phyloP scores from a whole-genome alignment of 2,888 invertebrate species.

The Drosophila phalerata region DNA sequence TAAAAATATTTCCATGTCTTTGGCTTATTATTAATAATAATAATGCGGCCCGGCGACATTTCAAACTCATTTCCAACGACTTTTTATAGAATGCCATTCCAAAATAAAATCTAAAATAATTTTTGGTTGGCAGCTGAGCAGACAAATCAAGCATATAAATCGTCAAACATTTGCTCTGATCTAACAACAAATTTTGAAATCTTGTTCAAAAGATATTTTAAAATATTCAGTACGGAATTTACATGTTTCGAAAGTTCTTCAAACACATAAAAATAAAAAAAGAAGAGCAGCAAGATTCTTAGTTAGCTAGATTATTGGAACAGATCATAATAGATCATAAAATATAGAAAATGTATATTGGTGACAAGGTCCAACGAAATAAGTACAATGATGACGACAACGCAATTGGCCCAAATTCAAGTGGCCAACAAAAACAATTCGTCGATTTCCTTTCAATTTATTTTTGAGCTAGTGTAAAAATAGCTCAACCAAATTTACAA shows the following conservation, averaged over 20 bases:
- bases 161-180: constrained; percentile 37
- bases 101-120: constrained; percentile 8
- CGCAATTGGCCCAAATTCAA: constrained; percentile 58
- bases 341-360: constrained; percentile 38
- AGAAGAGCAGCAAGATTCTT: constrained; percentile 14
- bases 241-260: constrained; percentile 29
- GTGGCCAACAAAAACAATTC: constrained; percentile 49
- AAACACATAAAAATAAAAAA: background rate
- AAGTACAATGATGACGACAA: constrained; percentile 22
- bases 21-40: constrained; percentile 60
- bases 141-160: constrained; percentile 68
- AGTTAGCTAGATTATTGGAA: constrained; percentile 25
- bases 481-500: constrained; percentile 65
- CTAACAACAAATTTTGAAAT: constrained; percentile 38
- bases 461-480: constrained; percentile 61
- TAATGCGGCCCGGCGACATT: constrained; percentile 62
- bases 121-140: constrained; percentile 58
- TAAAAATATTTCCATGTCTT: constrained; percentile 70
- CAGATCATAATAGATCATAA: constrained; percentile 13
- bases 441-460: constrained; percentile 59
- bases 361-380: constrained; percentile 64
- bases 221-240: constrained; percentile 15
- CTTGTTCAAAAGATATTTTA: constrained; percentile 13
- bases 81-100: constrained; percentile 37
- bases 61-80: constrained; percentile 48